These are phyloP conservation scores for Acrocyrtus sp. DNA, from an alignment of 2,888 invertebrate genomes.

Conservation along the genomic window DNA sequence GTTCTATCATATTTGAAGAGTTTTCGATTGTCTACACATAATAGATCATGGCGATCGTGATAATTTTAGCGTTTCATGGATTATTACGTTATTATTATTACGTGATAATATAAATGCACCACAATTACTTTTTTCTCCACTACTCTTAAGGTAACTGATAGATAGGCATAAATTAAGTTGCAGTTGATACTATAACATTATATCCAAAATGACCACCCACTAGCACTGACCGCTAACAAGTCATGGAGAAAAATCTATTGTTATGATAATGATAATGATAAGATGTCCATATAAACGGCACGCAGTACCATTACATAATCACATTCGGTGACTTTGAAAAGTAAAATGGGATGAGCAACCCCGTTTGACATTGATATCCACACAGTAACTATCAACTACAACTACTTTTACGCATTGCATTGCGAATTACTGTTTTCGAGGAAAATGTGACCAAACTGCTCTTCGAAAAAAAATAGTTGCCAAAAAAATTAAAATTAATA, in stretches of 20 bases:
- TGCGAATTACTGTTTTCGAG: too few relatives aligned
- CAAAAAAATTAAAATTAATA: slow-evolving; percentile 26
- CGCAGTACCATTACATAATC: neutral
- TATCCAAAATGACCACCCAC: neutral
- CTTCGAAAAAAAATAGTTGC: neutral
- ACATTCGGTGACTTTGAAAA: neutral
- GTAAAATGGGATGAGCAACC: neutral
- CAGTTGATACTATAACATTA: neutral
- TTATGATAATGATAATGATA: neutral
- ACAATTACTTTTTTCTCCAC: neutral
- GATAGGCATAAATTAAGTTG: neutral
- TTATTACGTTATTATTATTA: neutral
- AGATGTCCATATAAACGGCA: too few relatives aligned
- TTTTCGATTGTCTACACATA: slow-evolving; percentile 23
- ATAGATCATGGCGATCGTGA: slow-evolving; percentile 40
- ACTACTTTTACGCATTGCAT: too few relatives aligned
- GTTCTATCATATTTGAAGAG: too few relatives aligned
- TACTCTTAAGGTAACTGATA: neutral
- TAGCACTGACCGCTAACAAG: neutral
- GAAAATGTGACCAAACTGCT: neutral
- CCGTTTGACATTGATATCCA: neutral
- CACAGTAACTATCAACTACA: too few relatives aligned
- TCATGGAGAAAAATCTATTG: neutral
- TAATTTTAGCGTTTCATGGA: slow-evolving; percentile 6
- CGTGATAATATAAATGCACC: neutral